Evolutionary conservation across 2,888 invertebrate genomes (phyloP).

Genomic region (Apamea monoglypha): DNA sequence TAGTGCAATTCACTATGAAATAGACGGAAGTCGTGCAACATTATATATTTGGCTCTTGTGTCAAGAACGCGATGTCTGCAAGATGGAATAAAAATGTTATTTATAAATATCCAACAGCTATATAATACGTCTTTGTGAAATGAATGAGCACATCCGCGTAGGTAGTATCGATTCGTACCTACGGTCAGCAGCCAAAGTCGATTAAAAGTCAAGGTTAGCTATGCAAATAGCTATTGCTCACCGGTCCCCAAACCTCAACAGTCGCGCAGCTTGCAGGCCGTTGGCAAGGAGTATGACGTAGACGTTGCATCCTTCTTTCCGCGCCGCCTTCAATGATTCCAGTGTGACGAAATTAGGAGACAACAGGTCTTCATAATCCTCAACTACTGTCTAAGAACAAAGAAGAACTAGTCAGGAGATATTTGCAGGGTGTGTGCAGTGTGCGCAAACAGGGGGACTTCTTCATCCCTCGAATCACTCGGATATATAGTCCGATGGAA

Average conservation of each 20-base stretch:
- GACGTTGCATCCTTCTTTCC: conserved; percentile 92
- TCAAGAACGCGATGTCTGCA: conserved; percentile 92
- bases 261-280: conserved; percentile 92
- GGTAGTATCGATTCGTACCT: not conserved
- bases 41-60: conserved; percentile 92
- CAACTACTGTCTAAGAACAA: conserved; percentile 87
- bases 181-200: conserved; percentile 1
- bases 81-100: not conserved
- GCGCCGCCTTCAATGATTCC: conserved; percentile 89
- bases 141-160: not conserved
- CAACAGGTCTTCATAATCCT: conserved; percentile 92
- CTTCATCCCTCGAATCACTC: not conserved
- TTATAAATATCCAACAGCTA: not conserved
- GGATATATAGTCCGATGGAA: not conserved
- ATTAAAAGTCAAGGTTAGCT: not conserved
- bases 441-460: not conserved
- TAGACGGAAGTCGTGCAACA: conserved; percentile 93
- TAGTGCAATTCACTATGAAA: conserved; percentile 92
- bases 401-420: not conserved
- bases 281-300: conserved; percentile 94
- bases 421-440: not conserved
- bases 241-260: conserved; percentile 93
- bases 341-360: conserved; percentile 91
- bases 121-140: not conserved
- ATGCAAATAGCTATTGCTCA: conserved; percentile 69